Evolutionary conservation across 2,888 invertebrate species (phyloP).

Genomic region (Venusia cambrica): DNA sequence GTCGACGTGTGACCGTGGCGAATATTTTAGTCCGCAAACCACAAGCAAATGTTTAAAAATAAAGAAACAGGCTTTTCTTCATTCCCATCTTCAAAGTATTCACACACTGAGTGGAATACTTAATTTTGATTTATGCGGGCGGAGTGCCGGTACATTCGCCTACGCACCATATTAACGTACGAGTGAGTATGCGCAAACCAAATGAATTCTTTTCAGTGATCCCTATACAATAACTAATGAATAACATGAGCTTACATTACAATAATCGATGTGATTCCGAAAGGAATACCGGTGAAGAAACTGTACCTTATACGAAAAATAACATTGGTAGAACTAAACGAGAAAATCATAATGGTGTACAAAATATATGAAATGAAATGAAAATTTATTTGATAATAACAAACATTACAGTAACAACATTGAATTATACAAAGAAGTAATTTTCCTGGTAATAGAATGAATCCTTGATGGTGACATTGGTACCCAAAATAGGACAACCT

Average conservation of each 20-base stretch:
- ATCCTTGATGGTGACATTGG: too few relatives aligned
- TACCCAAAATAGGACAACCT: too few relatives aligned
- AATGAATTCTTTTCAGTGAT: slow-evolving; percentile 17
- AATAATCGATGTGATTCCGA: slow-evolving; percentile 2
- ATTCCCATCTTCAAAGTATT: slow-evolving; percentile 20
- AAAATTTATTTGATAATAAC: too few relatives aligned
- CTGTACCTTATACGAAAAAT: too few relatives aligned
- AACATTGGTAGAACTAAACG: too few relatives aligned
- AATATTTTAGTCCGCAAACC: background rate
- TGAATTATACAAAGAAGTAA: too few relatives aligned
- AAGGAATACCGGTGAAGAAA: slow-evolving; percentile 4
- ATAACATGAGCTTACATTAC: slow-evolving; percentile 8
- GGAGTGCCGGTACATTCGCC: slow-evolving; percentile 49
- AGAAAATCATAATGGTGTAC: too few relatives aligned
- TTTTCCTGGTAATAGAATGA: too few relatives aligned
- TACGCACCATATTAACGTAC: slow-evolving; percentile 41
- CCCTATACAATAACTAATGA: slow-evolving; percentile 14
- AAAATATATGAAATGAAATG: too few relatives aligned
- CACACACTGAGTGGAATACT: slow-evolving; percentile 36
- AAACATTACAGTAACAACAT: too few relatives aligned
- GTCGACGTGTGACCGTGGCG: too few relatives aligned
- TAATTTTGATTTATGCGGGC: slow-evolving; percentile 65
- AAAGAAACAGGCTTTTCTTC: slow-evolving; percentile 5
- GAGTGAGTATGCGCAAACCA: slow-evolving; percentile 21
- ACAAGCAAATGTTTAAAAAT: slow-evolving; percentile 1